Percentiles rank a stretch among this genome's conserved stretches.
Evolutionary conservation across 2,797 vertebrate species (phyloP).

Genomic region (Xiphorhynchus erythropygius): DNA sequence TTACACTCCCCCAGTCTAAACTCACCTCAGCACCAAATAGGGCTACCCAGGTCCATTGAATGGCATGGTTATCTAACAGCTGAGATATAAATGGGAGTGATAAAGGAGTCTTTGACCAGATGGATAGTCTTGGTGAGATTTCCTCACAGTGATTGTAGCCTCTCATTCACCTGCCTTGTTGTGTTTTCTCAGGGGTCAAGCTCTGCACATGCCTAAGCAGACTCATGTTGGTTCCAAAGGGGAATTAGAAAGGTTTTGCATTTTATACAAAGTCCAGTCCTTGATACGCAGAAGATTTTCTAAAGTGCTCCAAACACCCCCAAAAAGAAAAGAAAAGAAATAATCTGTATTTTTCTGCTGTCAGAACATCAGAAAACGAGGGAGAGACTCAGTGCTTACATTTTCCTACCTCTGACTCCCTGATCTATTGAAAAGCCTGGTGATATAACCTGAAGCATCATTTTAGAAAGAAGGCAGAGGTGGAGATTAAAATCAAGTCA

Average conservation of each 20-base stretch:
- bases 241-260: not conserved
- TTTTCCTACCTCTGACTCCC: not conserved
- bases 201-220: not conserved
- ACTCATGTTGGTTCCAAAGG: not conserved
- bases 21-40: not conserved
- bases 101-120: not conserved
- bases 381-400: not conserved
- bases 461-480: not conserved
- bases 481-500: not conserved
- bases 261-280: not conserved
- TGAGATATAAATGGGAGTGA: not conserved
- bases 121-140: not conserved
- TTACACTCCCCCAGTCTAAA: fast-evolving
- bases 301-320: not conserved
- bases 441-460: not conserved
- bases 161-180: not conserved
- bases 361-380: not conserved
- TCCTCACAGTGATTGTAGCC: not conserved
- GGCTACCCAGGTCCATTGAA: not conserved
- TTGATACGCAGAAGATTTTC: not conserved
- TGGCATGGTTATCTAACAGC: not conserved
- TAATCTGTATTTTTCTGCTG: not conserved
- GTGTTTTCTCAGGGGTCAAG: not conserved
- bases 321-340: not conserved
- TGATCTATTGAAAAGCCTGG: not conserved